These are phyloP conservation scores for Argya squamiceps DNA, from an alignment of 2,797 vertebrate genomes.

Conservation along the genomic window DNA sequence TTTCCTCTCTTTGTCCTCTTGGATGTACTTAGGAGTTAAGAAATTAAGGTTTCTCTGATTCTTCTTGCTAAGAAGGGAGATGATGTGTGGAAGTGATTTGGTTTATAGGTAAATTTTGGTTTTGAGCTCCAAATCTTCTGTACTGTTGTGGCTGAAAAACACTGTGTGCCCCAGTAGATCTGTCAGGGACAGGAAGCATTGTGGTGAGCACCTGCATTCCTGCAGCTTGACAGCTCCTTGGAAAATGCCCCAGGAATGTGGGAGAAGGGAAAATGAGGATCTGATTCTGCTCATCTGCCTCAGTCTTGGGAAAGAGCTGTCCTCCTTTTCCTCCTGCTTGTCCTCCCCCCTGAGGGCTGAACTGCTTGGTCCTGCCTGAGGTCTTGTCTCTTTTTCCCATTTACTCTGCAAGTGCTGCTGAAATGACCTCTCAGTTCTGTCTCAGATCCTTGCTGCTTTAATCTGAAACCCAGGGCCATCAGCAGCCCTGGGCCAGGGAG, in stretches of 20 bases:
- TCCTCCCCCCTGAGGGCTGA: not conserved
- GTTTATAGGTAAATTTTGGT: not conserved
- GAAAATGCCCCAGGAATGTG: not conserved
- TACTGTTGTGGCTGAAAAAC: not conserved
- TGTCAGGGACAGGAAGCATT: fast-evolving
- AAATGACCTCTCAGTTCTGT: not conserved
- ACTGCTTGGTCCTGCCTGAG: fast-evolving
- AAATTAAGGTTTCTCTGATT: not conserved
- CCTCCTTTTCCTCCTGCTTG: not conserved
- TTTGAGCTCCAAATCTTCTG: not conserved
- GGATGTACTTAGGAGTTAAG: not conserved
- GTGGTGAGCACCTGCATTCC: not conserved
- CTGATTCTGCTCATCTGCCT: not conserved
- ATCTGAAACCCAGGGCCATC: not conserved
- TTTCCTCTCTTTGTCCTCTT: not conserved
- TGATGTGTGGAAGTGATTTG: not conserved
- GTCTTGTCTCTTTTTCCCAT: not conserved
- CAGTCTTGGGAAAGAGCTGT: not conserved
- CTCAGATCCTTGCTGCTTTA: not conserved
- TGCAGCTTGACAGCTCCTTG: not conserved
- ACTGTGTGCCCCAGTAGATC: fast-evolving
- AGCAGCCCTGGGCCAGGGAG: not conserved
- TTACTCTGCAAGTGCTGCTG: fast-evolving
- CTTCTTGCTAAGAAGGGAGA: fast-evolving
- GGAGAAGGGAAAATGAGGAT: not conserved